Evolutionary conservation across 2,113 vertebrate genomes (phyloP).

Genomic region (Monarcha castaneiventris): DNA sequence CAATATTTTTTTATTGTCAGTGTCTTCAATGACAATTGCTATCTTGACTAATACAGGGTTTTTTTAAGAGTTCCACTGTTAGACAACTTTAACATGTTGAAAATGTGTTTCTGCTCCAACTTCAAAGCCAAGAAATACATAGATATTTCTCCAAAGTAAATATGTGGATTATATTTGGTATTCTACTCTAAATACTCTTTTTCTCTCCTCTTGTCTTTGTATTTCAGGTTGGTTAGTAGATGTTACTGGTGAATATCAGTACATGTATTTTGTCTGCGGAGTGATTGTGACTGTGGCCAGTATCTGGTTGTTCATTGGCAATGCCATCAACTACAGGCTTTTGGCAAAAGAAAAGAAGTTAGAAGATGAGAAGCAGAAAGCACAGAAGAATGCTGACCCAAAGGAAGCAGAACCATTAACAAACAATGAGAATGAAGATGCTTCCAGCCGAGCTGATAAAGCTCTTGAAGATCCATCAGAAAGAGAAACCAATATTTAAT

Average conservation of each 20-base stretch:
- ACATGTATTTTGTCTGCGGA: conserved; percentile 93
- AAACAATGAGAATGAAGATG: conserved; percentile 62
- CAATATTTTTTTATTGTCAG: neutral
- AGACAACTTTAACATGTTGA: neutral
- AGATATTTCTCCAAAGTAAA: neutral
- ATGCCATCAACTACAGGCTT: conserved; percentile 92
- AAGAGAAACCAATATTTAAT: conserved; percentile 93
- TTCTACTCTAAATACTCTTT: neutral
- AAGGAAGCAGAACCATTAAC: conserved; percentile 72
- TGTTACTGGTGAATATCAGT: conserved; percentile 88
- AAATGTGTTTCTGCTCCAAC: neutral
- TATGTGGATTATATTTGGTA: neutral
- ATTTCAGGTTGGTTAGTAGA: conserved; percentile 91
- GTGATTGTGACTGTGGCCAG: conserved; percentile 84
- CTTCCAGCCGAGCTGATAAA: conserved; percentile 48
- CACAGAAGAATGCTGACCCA: conserved; percentile 54
- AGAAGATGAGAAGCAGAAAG: conserved; percentile 71
- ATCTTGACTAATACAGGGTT: neutral
- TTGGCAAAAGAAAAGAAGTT: conserved; percentile 84
- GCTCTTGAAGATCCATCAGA: conserved; percentile 73
- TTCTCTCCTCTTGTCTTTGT: conserved; percentile 40
- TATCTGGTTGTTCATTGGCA: conserved; percentile 93
- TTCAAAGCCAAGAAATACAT: neutral
- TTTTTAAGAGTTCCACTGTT: neutral
- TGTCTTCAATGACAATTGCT: neutral